Evolutionary conservation across 2,113 vertebrate species (phyloP), one percentile per base, ranked within the genome.

Genomic region (Asarcornis scutulata): DNA sequence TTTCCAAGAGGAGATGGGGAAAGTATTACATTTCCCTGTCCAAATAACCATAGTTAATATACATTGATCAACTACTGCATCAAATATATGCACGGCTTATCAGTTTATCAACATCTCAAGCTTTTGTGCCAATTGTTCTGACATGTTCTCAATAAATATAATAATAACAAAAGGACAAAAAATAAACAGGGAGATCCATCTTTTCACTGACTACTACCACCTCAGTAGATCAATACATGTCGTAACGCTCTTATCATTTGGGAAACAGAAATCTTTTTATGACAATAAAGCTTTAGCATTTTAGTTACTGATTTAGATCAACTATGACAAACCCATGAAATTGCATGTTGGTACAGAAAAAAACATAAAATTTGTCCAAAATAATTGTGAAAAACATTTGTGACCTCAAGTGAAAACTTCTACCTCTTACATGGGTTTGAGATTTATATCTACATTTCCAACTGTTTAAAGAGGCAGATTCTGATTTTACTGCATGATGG

Each of bases 41-140:
- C 88, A 95, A 95, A 91, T 92, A 87, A 84, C 85, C 82, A 77
- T 56, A n/a, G 91, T 91, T 97, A 96, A 97, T 84, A 94, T n/a
- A 81, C 69, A 75, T 63, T 55, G 85, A 97, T 97, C 93, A 91
- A 10, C 86, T 66, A 71, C 13, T 20, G 32, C 81, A 34, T 91
- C 11, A 86, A 62, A 72, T 26, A 53, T 52, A 83, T 77, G 92
- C 76, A 29, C 1, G 3, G 86, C 87, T 89, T 80, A 56, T 93
- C 48, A 29, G 84, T 93, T 96, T 95, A 96, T 97, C 96, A 84
- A n/a, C 78, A 74, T 8, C 59, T 58, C 81, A 81, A 50, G 78
- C n/a, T 89, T 97, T 91, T 40, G 11, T 74, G 89, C 36, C 85
- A 86, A 89, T 55, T 80, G 75, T 58, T 84, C 83, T 94, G 96